A percentile compares a stretch with the other conserved stretches of the same genome.
Evolutionary conservation across 2,113 vertebrate genomes (phyloP).

Genomic region (Notarius quadriscutis): DNA sequence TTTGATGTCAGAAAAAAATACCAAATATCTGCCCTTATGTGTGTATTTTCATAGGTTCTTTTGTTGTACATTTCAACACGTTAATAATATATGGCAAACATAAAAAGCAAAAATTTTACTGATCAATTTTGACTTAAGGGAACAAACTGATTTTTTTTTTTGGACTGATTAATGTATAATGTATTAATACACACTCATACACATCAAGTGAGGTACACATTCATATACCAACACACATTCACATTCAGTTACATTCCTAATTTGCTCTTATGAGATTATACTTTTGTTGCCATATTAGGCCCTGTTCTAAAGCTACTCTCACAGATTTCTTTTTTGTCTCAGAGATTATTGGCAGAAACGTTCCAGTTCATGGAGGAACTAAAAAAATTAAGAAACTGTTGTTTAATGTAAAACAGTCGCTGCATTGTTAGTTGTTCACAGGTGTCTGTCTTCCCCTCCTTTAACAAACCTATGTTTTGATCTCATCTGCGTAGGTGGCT

Average conservation of each 20-base stretch:
- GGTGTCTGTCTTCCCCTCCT: slow-evolving; percentile 7
- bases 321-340: background rate
- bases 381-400: background rate
- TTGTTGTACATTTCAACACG: background rate
- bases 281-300: background rate
- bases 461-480: slow-evolving; percentile 33
- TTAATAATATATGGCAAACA: too few relatives aligned
- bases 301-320: background rate
- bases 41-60: background rate
- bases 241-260: background rate
- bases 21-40: background rate
- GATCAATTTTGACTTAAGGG: background rate
- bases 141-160: background rate
- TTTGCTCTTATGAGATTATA: background rate
- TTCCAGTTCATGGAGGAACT: background rate
- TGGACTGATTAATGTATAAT: background rate
- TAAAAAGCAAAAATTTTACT: background rate
- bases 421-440: slow-evolving; percentile 37
- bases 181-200: background rate
- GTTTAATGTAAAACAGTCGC: slow-evolving; percentile 16
- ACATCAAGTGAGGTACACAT: too few relatives aligned
- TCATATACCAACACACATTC: background rate
- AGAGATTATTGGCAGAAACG: background rate
- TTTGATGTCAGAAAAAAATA: background rate
- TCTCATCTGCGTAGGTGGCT: slow-evolving; percentile 28